Conservation (phyloP, 2,797 vertebrate genomes). For the Sciurus carolinensis region DNA sequence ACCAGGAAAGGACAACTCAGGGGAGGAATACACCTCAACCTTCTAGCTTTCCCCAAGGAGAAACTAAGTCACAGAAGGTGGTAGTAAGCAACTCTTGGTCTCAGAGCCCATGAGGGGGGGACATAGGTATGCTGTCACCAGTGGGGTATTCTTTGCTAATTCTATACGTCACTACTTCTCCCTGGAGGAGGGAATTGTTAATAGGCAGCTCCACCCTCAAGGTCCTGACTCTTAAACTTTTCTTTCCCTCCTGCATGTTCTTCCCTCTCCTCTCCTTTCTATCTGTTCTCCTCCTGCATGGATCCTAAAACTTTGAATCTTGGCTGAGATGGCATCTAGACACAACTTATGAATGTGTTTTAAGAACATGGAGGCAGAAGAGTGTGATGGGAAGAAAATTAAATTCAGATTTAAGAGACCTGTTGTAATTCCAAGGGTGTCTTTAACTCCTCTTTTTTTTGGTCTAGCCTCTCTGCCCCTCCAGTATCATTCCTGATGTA, state of each 20-base stretch:
- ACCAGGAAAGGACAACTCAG: neutral
- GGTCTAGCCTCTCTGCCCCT: neutral
- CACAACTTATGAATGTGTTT: neutral
- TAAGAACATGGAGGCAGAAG: neutral
- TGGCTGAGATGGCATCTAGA: neutral
- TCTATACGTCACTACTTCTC: neutral
- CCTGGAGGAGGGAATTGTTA: neutral
- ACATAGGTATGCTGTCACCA: neutral
- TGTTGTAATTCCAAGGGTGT: neutral
- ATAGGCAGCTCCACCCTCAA: no score
- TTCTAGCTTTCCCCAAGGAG: neutral
- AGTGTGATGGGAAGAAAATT: neutral
- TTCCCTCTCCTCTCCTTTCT: neutral
- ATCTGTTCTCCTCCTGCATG: neutral
- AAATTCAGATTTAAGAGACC: neutral
- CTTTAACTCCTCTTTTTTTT: constrained; percentile 34
- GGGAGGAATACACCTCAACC: neutral
- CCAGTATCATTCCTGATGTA: neutral
- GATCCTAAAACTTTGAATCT: neutral
- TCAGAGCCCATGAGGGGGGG: neutral
- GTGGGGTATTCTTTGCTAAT: neutral
- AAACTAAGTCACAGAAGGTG: neutral
- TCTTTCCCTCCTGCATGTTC: neutral
- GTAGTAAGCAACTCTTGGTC: fast-evolving
- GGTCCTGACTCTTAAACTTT: neutral